These are phyloP conservation scores for Chaetodon trifasciatus DNA, from an alignment of 2,797 vertebrate genomes.

Conservation along the genomic window DNA sequence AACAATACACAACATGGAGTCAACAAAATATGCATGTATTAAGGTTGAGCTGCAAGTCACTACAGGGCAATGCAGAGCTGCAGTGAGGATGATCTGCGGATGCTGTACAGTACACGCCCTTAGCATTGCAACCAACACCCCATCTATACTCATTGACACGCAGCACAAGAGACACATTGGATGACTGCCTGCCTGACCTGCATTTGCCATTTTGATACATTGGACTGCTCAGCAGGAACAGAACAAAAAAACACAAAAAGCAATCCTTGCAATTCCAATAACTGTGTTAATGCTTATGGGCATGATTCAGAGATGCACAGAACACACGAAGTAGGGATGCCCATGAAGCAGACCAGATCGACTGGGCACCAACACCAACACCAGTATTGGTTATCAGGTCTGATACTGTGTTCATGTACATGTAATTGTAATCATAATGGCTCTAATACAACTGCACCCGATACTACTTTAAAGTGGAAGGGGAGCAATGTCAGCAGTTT, in stretches of 20 bases:
- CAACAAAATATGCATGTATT: background rate
- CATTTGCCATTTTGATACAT: constrained; percentile 34
- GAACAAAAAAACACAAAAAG: background rate
- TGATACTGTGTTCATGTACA: no score
- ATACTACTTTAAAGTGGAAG: no score
- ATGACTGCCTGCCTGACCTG: constrained; percentile 28
- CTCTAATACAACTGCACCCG: no score
- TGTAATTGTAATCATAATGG: no score
- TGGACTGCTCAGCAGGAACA: constrained; percentile 8
- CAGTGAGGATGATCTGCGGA: constrained; percentile 7
- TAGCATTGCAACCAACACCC: background rate
- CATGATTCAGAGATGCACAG: constrained; percentile 6
- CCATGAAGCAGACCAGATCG: constrained; percentile 1
- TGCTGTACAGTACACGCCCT: constrained; percentile 5
- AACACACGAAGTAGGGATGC: constrained; percentile 15
- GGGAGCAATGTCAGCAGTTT: no score
- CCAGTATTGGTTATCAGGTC: no score
- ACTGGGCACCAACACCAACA: no score
- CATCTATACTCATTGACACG: constrained; percentile 24
- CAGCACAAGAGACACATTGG: constrained; percentile 1
- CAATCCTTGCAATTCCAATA: constrained; percentile 6
- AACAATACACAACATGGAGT: background rate
- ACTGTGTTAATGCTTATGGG: constrained; percentile 13
- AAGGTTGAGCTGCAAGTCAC: background rate
- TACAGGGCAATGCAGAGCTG: background rate